phyloP scores from a whole-genome alignment of 2,888 invertebrate species.

The Euphydryas editha region DNA sequence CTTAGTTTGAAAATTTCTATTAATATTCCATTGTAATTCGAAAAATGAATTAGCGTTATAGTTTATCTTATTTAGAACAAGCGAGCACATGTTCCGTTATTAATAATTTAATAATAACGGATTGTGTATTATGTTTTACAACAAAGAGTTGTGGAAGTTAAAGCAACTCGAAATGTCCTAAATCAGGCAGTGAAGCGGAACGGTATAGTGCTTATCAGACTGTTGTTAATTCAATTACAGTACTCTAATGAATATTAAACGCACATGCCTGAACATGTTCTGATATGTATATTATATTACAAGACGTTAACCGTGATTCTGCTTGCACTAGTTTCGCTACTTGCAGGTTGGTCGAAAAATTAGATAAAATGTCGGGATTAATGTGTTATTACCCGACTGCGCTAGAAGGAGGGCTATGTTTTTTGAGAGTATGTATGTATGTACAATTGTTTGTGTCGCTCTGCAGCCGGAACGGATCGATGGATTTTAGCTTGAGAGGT shows the following conservation, averaged over 20 bases:
- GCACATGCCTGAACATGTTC: slow-evolving; percentile 24
- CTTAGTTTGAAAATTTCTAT: too few relatives aligned
- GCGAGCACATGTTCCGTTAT: not conserved
- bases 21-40: too few relatives aligned
- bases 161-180: slow-evolving; percentile 10
- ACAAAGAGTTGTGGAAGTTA: slow-evolving; percentile 14
- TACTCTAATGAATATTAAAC: slow-evolving; percentile 33
- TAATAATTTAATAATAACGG: not conserved
- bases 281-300: slow-evolving; percentile 24
- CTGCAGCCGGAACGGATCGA: too few relatives aligned
- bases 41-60: too few relatives aligned
- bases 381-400: too few relatives aligned
- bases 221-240: slow-evolving; percentile 33
- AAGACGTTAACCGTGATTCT: too few relatives aligned
- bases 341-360: not conserved
- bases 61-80: too few relatives aligned
- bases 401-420: too few relatives aligned
- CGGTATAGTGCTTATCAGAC: slow-evolving; percentile 26
- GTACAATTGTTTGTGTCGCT: too few relatives aligned
- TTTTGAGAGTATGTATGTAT: too few relatives aligned
- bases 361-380: too few relatives aligned
- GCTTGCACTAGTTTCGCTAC: not conserved
- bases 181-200: slow-evolving; percentile 20
- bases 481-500: too few relatives aligned
- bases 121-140: not conserved